A percentile compares a stretch with the other conserved stretches of the same genome.
These are phyloP conservation scores for Amyelois transitella DNA, from an alignment of 1,140 invertebrate genomes.

Conservation along the genomic window DNA sequence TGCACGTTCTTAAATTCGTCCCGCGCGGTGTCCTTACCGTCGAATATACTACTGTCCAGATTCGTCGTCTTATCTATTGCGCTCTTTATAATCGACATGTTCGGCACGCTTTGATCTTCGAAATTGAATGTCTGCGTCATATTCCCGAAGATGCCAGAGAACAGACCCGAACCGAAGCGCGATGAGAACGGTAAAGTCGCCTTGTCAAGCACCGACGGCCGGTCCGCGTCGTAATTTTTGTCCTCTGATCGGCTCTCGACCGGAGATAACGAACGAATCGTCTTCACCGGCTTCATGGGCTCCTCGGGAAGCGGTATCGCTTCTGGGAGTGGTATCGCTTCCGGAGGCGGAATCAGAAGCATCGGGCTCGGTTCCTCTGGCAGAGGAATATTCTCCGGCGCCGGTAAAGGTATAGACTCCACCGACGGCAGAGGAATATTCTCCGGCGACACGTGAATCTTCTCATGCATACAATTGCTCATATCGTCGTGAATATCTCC, in stretches of 20 bases:
- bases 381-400: constrained; percentile 56
- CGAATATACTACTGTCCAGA: constrained; percentile 66
- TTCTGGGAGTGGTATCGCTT: constrained; percentile 56
- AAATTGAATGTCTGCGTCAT: constrained; percentile 49
- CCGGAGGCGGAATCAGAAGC: constrained; percentile 37
- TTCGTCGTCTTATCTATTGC: constrained; percentile 71
- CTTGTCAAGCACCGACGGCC: constrained; percentile 38
- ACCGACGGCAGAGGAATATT: constrained; percentile 62
- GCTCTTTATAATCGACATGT: constrained; percentile 71
- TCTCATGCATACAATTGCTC: constrained; percentile 37
- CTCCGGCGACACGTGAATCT: constrained; percentile 48
- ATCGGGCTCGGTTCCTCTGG: constrained; percentile 52
- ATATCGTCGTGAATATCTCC: constrained; percentile 53
- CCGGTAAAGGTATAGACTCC: constrained; percentile 51
- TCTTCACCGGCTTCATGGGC: constrained; percentile 33
- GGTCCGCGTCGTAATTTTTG: constrained; percentile 24
- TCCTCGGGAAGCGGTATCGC: constrained; percentile 57
- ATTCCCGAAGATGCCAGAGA: constrained; percentile 65
- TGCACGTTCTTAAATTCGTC: constrained; percentile 69
- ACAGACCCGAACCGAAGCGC: constrained; percentile 58
- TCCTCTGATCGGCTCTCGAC: constrained; percentile 21
- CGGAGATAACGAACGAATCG: constrained; percentile 12
- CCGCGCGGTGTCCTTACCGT: constrained; percentile 51
- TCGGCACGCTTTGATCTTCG: constrained; percentile 64
- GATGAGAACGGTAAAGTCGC: constrained; percentile 48